phyloP scores from a whole-genome alignment of 2,113 vertebrate species.

The Sebastes schlegelii region DNA sequence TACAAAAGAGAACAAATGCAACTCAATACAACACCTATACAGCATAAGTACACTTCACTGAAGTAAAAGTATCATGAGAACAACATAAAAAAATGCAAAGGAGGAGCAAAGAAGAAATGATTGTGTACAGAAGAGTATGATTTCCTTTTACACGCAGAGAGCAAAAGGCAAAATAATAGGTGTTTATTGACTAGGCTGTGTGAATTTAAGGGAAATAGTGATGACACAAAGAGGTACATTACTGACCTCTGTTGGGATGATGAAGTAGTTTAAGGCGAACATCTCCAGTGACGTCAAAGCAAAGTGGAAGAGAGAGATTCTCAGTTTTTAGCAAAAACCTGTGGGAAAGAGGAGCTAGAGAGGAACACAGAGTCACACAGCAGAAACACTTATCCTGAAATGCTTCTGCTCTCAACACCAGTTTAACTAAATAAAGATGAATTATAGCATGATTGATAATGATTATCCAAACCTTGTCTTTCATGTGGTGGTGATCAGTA shows the following conservation, averaged over 20 bases:
- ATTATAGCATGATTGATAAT: too few species aligned
- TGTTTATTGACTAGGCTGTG: too few species aligned
- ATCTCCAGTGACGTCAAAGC: constrained; percentile 65
- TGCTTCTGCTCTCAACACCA: too few species aligned
- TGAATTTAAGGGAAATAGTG: not conserved
- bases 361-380: constrained; percentile 25
- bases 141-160: not conserved
- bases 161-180: not conserved
- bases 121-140: too few species aligned
- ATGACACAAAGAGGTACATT: not conserved
- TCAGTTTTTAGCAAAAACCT: constrained; percentile 71
- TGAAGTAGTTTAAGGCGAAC: constrained; percentile 69
- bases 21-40: not conserved
- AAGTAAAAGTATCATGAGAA: not conserved
- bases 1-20: not conserved
- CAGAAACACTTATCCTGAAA: not conserved
- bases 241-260: constrained; percentile 69
- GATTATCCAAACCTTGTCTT: too few species aligned
- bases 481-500: too few species aligned
- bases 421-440: too few species aligned
- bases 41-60: not conserved
- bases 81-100: too few species aligned
- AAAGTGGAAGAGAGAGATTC: constrained; percentile 65
- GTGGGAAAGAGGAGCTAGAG: constrained; percentile 23
- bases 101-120: too few species aligned